Percentiles rank a stretch among this genome's conserved stretches.
These are phyloP conservation scores for Lordiphosa fenestrarum DNA, from an alignment of 2,888 invertebrate species.

Conservation along the genomic window DNA sequence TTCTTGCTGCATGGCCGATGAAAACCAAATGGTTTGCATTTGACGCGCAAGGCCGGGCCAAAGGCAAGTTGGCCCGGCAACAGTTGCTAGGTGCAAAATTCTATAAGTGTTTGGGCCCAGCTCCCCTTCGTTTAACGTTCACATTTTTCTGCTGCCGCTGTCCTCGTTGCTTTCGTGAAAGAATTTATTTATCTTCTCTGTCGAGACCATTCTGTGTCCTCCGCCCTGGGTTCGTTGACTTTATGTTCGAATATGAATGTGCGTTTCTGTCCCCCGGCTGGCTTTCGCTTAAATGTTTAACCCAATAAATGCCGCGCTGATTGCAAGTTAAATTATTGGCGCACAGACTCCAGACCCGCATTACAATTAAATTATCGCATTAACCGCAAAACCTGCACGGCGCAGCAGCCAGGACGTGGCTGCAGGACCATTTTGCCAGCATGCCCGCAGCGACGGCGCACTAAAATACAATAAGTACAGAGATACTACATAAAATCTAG, in stretches of 20 bases:
- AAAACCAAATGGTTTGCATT: conserved; percentile 3
- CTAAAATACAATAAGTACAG: conserved; percentile 16
- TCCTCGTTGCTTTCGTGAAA: conserved; percentile 51
- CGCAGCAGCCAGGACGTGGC: conserved; percentile 12
- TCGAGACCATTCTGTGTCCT: conserved; percentile 16
- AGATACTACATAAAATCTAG: conserved; percentile 6
- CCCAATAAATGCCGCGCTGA: conserved; percentile 67
- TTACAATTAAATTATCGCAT: conserved; percentile 76
- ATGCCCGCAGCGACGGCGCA: conserved; percentile 24
- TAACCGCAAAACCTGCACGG: conserved; percentile 58
- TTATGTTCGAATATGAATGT: conserved; percentile 16
- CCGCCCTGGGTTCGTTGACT: conserved; percentile 57
- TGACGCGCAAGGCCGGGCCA: not conserved
- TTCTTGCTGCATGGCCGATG: conserved; percentile 39
- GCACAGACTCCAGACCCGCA: conserved; percentile 58
- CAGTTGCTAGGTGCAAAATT: conserved; percentile 35
- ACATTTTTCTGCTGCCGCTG: conserved; percentile 43
- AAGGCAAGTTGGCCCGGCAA: conserved; percentile 42
- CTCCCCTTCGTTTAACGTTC: conserved; percentile 10
- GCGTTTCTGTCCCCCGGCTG: conserved; percentile 2
- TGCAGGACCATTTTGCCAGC: conserved; percentile 22
- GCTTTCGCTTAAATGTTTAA: conserved; percentile 51
- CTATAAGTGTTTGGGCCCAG: conserved; percentile 24
- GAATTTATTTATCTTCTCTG: conserved; percentile 59
- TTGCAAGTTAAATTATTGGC: conserved; percentile 72